Evolutionary conservation across 2,888 invertebrate species (phyloP).

Genomic region (Cerceris rybyensis): DNA sequence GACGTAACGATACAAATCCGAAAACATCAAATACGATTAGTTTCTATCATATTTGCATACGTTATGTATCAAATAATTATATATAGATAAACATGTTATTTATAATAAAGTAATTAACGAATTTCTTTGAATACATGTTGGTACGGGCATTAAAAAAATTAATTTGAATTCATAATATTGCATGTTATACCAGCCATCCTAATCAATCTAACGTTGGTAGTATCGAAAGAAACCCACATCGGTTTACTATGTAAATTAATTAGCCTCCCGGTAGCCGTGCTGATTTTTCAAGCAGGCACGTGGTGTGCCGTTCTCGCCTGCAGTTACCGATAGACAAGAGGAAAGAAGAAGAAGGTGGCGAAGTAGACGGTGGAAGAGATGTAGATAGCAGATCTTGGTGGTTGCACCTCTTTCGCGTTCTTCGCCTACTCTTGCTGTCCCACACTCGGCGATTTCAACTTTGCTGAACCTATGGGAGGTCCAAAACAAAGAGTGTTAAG

Average conservation of each 20-base stretch:
- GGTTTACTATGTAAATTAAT: constrained; percentile 78
- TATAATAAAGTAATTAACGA: too few species aligned
- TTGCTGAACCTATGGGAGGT: constrained; percentile 59
- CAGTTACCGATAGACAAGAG: constrained; percentile 36
- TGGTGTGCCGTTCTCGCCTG: constrained; percentile 64
- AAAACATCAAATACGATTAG: too few species aligned
- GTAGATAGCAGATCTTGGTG: constrained; percentile 71
- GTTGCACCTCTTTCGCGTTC: constrained; percentile 57
- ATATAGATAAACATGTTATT: too few species aligned
- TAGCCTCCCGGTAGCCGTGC: constrained; percentile 73
- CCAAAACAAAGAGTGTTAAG: constrained; percentile 67
- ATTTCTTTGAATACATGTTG: neutral
- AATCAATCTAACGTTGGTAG: constrained; percentile 34
- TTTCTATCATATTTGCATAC: too few species aligned
- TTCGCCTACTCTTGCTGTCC: constrained; percentile 41
- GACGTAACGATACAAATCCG: too few species aligned
- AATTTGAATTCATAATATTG: neutral
- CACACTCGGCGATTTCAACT: constrained; percentile 39
- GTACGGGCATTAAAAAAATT: neutral
- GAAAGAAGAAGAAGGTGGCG: constrained; percentile 24
- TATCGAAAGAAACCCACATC: constrained; percentile 37
- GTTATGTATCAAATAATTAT: too few species aligned
- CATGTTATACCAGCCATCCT: constrained; percentile 19
- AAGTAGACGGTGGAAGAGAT: constrained; percentile 50
- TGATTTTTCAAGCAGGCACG: constrained; percentile 72